Conservation (phyloP, 2,113 vertebrate genomes). For the Oryctolagus cuniculus region mOryCun1.1 NC_091447.1:35353001-35353500, state of each 20-base stretch:
- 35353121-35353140: neutral
- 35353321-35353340: neutral
- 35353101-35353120: neutral
- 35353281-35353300: slow-evolving; percentile 23
- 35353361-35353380: slow-evolving; percentile 80
- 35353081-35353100: slow-evolving; percentile 46
- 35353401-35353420: slow-evolving; percentile 85
- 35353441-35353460: slow-evolving; percentile 88
- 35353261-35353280: slow-evolving; percentile 43
- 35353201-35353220: slow-evolving; percentile 36
- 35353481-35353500: slow-evolving; percentile 92
- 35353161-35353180: neutral
- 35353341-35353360: slow-evolving; percentile 18
- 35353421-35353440: slow-evolving; percentile 85
- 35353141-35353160: neutral
- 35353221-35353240: neutral
- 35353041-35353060: slow-evolving; percentile 75
- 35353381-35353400: slow-evolving; percentile 86
- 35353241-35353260: neutral
- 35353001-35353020: slow-evolving; percentile 38
- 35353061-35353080: neutral
- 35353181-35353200: neutral
- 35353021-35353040: slow-evolving; percentile 73
- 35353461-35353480: slow-evolving; percentile 88
- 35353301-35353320: neutral